Percentiles rank a stretch among this genome's conserved stretches.
Evolutionary conservation across 2,888 invertebrate species (phyloP).

Genomic region (Ochropleura plecta): DNA sequence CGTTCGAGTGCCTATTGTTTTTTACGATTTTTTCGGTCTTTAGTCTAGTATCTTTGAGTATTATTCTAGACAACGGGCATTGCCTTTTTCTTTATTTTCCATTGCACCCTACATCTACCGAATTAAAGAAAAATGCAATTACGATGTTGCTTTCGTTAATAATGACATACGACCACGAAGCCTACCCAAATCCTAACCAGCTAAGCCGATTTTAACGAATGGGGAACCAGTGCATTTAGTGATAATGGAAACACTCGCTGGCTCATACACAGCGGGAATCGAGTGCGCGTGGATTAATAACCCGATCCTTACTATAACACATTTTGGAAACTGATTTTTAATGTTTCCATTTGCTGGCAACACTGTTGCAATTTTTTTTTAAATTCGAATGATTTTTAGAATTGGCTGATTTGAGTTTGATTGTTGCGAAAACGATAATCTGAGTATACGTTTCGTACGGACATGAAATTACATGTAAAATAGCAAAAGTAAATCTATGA

Average conservation of each 20-base stretch:
- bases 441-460: neutral
- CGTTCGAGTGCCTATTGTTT: neutral
- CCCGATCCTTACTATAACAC: neutral
- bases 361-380: neutral
- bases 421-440: neutral
- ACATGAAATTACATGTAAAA: neutral
- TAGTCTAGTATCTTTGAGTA: neutral
- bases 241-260: constrained; percentile 32
- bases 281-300: constrained; percentile 4
- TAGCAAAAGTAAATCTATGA: neutral
- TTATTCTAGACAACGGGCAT: neutral
- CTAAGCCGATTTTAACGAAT: constrained; percentile 41
- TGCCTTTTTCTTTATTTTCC: neutral
- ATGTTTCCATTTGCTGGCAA: constrained; percentile 1
- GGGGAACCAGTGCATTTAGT: constrained; percentile 38
- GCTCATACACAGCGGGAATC: constrained; percentile 14
- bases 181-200: constrained; percentile 28
- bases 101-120: neutral
- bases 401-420: neutral
- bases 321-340: constrained; percentile 6
- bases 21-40: neutral
- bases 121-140: neutral
- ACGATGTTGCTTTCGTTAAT: neutral
- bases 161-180: neutral
- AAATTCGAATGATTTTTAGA: neutral